Conservation (phyloP, 1,140 invertebrate genomes). For the Zaprionus camerounensis region DNA sequence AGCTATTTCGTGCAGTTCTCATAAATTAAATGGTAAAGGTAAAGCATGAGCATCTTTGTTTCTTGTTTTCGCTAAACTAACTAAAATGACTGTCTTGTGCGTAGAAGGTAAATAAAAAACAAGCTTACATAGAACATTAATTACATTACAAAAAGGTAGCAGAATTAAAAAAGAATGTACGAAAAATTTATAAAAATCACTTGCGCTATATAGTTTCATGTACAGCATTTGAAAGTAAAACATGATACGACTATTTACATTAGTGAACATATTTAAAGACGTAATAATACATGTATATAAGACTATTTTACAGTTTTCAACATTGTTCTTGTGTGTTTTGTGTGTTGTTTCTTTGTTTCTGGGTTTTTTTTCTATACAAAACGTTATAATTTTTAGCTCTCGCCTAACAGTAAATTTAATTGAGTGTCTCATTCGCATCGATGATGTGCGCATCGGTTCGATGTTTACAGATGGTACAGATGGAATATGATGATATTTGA, state of each 20-base stretch:
- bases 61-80: slow-evolving; percentile 61
- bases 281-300: slow-evolving; percentile 71
- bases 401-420: slow-evolving; percentile 60
- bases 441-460: slow-evolving; percentile 44
- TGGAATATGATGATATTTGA: slow-evolving; percentile 22
- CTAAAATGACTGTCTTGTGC: slow-evolving; percentile 77
- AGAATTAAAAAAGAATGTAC: slow-evolving; percentile 33
- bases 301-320: slow-evolving; percentile 70
- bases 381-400: slow-evolving; percentile 61
- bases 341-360: slow-evolving; percentile 30
- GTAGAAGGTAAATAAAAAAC: slow-evolving; percentile 53
- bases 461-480: slow-evolving; percentile 27
- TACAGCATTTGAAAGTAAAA: slow-evolving; percentile 65
- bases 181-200: slow-evolving; percentile 58
- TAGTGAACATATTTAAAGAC: slow-evolving; percentile 72
- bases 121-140: slow-evolving; percentile 39
- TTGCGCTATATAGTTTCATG: slow-evolving; percentile 49
- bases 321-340: slow-evolving; percentile 45
- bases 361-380: slow-evolving; percentile 55
- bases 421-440: neutral
- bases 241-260: slow-evolving; percentile 70
- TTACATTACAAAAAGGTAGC: slow-evolving; percentile 31
- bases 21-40: slow-evolving; percentile 62
- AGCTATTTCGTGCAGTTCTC: slow-evolving; percentile 64
- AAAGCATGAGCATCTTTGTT: slow-evolving; percentile 76